Conservation (phyloP, 2,113 vertebrate genomes). For the Rhabdornis inornatus region DNA sequence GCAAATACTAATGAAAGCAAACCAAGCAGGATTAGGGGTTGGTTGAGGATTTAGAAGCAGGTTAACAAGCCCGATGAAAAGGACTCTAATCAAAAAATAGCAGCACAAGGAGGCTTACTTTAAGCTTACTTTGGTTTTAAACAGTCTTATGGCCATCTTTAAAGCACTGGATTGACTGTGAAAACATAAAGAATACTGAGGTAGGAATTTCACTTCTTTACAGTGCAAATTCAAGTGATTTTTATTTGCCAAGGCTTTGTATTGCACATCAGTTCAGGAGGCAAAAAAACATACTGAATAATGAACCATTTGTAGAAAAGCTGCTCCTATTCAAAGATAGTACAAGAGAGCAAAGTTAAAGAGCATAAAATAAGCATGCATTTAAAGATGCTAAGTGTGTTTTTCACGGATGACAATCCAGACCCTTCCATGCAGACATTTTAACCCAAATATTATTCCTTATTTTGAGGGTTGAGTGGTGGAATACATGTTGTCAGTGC, state of each 20-base stretch:
- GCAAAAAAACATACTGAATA: neutral
- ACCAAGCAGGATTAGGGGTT: neutral
- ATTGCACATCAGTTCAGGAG: neutral
- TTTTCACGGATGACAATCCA: neutral
- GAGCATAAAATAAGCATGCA: neutral
- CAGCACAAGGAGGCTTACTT: neutral
- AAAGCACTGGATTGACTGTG: neutral
- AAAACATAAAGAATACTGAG: neutral
- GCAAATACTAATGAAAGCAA: neutral
- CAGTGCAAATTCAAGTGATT: neutral
- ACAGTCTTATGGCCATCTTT: neutral
- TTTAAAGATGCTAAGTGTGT: neutral
- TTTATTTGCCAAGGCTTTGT: neutral
- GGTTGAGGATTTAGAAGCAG: neutral
- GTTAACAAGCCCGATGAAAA: neutral
- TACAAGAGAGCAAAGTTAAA: neutral
- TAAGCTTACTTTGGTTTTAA: neutral
- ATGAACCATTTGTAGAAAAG: neutral
- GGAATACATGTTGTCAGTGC: too few relatives aligned
- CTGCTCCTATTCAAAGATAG: neutral
- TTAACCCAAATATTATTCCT: neutral
- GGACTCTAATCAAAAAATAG: neutral
- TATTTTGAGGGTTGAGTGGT: neutral
- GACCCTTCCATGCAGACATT: neutral
- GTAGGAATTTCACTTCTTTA: neutral